Evolutionary conservation across 1,140 invertebrate genomes (phyloP).

Genomic region (Phthorimaea operculella): DNA sequence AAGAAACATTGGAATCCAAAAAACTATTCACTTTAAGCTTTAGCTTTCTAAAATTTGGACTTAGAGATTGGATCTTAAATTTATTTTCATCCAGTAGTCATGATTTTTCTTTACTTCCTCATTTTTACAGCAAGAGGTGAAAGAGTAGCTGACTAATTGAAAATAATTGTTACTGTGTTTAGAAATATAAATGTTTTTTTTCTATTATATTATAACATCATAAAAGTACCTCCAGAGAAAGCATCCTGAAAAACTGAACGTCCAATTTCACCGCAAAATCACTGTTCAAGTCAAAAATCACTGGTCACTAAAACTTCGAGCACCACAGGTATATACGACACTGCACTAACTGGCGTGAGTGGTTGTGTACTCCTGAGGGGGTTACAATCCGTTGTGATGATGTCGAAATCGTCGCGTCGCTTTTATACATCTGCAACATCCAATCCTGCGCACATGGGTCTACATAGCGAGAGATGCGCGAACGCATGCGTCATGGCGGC

Average conservation of each 20-base stretch:
- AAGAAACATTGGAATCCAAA: too few species aligned
- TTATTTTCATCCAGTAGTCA: too few species aligned
- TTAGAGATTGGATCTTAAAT: too few species aligned
- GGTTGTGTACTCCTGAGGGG: slow-evolving; percentile 56
- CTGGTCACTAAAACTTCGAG: slow-evolving; percentile 29
- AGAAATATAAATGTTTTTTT: too few species aligned
- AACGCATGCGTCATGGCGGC: neutral
- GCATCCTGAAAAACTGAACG: slow-evolving; percentile 27
- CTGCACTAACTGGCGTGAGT: slow-evolving; percentile 15
- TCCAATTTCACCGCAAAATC: slow-evolving; percentile 29
- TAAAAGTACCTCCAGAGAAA: slow-evolving; percentile 35
- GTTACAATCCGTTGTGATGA: slow-evolving; percentile 63
- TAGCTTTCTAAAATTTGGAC: too few species aligned
- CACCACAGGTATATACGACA: slow-evolving; percentile 34
- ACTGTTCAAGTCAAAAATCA: slow-evolving; percentile 30
- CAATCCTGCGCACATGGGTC: slow-evolving; percentile 26
- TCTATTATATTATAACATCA: too few species aligned
- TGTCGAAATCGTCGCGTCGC: slow-evolving; percentile 63
- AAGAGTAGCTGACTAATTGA: too few species aligned
- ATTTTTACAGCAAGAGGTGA: too few species aligned
- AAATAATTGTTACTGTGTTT: too few species aligned
- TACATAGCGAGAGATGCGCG: neutral
- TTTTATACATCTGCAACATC: slow-evolving; percentile 67
- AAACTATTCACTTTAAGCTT: too few species aligned
- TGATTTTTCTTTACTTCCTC: too few species aligned